Evolutionary conservation across 2,888 invertebrate genomes (phyloP).

Genomic region (Chelonus formosanus): DNA sequence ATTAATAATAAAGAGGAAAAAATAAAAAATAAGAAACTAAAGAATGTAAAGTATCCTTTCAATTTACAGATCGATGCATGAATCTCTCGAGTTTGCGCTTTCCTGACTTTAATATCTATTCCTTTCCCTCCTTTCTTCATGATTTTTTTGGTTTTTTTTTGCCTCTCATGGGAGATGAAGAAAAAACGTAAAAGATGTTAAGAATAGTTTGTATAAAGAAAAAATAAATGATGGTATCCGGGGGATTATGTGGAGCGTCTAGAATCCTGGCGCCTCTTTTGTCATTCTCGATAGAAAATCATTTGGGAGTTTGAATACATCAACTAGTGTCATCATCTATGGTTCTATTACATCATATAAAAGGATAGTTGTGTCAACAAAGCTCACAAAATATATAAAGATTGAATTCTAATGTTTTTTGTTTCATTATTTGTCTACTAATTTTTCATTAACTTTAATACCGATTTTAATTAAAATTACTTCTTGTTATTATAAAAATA

Average conservation of each 20-base stretch:
- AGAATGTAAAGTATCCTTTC: background rate
- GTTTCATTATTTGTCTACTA: too few relatives aligned
- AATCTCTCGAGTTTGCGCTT: constrained; percentile 21
- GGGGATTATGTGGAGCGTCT: constrained; percentile 31
- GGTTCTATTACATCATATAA: too few relatives aligned
- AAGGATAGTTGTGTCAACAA: too few relatives aligned
- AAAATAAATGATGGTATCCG: constrained; percentile 25
- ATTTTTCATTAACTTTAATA: too few relatives aligned
- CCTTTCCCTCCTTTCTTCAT: constrained; percentile 16
- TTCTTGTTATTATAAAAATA: too few relatives aligned
- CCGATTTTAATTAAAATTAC: too few relatives aligned
- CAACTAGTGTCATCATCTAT: background rate
- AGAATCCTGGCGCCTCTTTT: constrained; percentile 39
- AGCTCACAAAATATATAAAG: too few relatives aligned
- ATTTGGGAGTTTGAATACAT: constrained; percentile 4
- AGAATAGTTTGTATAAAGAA: background rate
- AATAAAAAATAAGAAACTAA: background rate
- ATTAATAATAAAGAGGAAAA: background rate
- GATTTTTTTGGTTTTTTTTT: background rate
- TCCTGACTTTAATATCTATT: constrained; percentile 17
- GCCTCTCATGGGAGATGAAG: background rate
- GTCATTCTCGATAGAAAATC: constrained; percentile 17
- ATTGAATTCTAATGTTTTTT: too few relatives aligned
- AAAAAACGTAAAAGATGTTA: constrained; percentile 4
- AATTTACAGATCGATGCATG: constrained; percentile 21